phyloP scores from a whole-genome alignment of 2,888 invertebrate species.

The Dasypolia templi region DNA sequence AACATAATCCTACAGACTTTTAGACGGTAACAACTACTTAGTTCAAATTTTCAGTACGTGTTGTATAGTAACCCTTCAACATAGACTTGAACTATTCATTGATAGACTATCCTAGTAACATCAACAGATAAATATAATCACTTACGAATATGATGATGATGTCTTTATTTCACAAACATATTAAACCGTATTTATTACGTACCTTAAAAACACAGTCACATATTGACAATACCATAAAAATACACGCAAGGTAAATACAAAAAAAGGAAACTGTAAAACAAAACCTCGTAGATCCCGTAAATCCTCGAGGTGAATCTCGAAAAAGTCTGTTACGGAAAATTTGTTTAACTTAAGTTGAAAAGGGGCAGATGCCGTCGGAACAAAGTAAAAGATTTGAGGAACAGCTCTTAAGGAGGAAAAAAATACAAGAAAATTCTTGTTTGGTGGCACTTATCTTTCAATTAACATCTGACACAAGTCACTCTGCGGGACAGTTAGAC shows the following conservation, averaged over 20 bases:
- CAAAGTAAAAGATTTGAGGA: slow-evolving; percentile 84
- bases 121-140: neutral
- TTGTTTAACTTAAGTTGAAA: slow-evolving; percentile 87
- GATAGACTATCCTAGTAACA: neutral
- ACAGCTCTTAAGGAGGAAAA: slow-evolving; percentile 78
- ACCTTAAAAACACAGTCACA: slow-evolving; percentile 19
- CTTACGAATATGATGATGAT: neutral
- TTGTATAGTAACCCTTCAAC: neutral
- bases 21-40: slow-evolving; percentile 21
- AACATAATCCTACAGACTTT: slow-evolving; percentile 51
- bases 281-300: slow-evolving; percentile 84
- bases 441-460: slow-evolving; percentile 81
- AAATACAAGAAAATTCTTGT: slow-evolving; percentile 78
- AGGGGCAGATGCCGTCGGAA: slow-evolving; percentile 80
- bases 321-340: slow-evolving; percentile 87
- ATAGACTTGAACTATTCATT: neutral
- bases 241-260: slow-evolving; percentile 66
- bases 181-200: neutral
- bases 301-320: slow-evolving; percentile 85
- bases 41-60: slow-evolving; percentile 24
- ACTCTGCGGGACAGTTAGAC: slow-evolving; percentile 28
- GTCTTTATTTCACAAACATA: neutral
- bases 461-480: slow-evolving; percentile 79
- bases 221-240: slow-evolving; percentile 39
- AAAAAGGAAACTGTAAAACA: slow-evolving; percentile 83